A percentile compares a stretch with the other conserved stretches of the same genome.
These are phyloP conservation scores for Callosobruchus maculatus DNA, from an alignment of 2,888 invertebrate genomes.

Conservation along the genomic window DNA sequence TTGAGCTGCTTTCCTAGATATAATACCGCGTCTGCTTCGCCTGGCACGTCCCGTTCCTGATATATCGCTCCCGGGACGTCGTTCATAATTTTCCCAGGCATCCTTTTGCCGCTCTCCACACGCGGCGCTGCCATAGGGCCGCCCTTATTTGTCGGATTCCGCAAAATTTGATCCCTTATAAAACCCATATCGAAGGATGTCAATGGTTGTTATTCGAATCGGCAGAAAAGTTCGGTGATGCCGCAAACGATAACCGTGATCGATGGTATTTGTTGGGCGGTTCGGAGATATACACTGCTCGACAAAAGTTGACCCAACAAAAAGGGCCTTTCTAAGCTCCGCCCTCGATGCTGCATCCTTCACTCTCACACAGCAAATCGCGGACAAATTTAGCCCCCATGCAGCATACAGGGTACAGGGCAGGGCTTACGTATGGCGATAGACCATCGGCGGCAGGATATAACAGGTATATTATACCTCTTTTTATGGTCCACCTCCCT, in stretches of 20 bases:
- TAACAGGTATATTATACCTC: no score
- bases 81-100: conserved; percentile 51
- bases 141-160: conserved; percentile 2
- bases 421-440: no score
- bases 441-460: no score
- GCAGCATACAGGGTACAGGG: no score
- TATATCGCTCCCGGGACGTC: conserved; percentile 53
- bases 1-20: conserved; percentile 48
- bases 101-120: conserved; percentile 16
- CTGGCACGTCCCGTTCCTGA: conserved; percentile 51
- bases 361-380: no score
- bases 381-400: no score
- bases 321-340: no score
- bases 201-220: conserved; percentile 7
- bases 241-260: not conserved
- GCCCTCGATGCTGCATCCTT: no score
- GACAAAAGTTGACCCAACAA: no score
- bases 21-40: conserved; percentile 49
- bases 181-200: conserved; percentile 8
- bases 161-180: conserved; percentile 16
- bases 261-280: not conserved
- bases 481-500: no score
- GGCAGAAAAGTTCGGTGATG: not conserved
- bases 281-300: not conserved
- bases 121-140: not conserved